Evolutionary conservation across 2,888 invertebrate species (phyloP).

Genomic region (Tetropium fuscum): DNA sequence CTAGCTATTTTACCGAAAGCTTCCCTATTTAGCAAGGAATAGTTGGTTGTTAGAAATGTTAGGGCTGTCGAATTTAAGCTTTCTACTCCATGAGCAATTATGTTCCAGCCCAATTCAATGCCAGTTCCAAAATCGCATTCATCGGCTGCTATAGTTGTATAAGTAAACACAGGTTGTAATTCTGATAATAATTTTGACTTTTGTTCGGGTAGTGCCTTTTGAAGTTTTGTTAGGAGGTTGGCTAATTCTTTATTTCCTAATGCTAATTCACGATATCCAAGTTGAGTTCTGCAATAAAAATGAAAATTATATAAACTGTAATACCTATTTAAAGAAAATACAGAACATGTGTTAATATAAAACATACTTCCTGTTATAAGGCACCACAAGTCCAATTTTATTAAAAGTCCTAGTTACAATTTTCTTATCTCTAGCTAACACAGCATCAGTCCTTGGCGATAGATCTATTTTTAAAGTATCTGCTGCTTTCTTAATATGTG

Average conservation of each 20-base stretch:
- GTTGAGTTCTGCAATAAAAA: constrained; percentile 73
- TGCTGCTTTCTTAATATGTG: constrained; percentile 74
- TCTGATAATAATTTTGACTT: constrained; percentile 74
- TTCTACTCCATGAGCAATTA: constrained; percentile 82
- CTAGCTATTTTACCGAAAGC: constrained; percentile 79
- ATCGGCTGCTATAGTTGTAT: constrained; percentile 90
- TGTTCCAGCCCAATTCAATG: constrained; percentile 87
- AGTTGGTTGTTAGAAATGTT: constrained; percentile 79
- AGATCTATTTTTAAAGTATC: constrained; percentile 72
- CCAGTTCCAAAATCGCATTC: constrained; percentile 97
- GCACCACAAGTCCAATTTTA: constrained; percentile 87
- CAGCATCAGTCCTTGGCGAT: constrained; percentile 70
- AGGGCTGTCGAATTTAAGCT: constrained; percentile 76
- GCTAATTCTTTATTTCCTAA: constrained; percentile 68
- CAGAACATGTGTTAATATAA: too few species aligned
- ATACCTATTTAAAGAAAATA: too few species aligned
- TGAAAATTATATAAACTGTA: too few species aligned
- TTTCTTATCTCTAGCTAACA: constrained; percentile 72
- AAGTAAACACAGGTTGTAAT: constrained; percentile 82
- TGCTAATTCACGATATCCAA: constrained; percentile 82
- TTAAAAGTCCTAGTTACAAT: constrained; percentile 82
- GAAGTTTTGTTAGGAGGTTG: constrained; percentile 76
- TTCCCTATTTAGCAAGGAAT: constrained; percentile 78
- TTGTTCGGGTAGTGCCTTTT: constrained; percentile 72
- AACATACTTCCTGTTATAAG: constrained; percentile 76